A percentile compares a stretch with the other conserved stretches of the same genome.
phyloP scores from a whole-genome alignment of 2,797 vertebrate genomes.

The Pachyuromys duprasi region DNA sequence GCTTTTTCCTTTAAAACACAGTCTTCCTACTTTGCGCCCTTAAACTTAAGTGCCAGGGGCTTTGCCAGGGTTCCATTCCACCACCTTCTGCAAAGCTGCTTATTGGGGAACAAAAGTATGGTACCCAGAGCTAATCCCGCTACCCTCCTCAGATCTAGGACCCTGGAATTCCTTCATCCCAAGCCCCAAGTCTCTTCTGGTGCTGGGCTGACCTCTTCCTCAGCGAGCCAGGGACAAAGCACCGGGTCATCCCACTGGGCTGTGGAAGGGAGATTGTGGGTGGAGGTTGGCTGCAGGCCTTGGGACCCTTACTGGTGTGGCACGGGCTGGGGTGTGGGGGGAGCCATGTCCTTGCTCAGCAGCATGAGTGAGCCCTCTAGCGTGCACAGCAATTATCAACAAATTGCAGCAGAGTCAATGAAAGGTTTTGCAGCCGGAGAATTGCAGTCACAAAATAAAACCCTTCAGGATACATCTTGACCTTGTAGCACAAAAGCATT shows the following conservation, averaged over 20 bases:
- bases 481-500: too few relatives aligned
- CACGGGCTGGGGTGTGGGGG: too few relatives aligned
- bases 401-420: neutral
- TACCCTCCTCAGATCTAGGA: neutral
- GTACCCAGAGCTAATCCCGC: neutral
- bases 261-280: neutral
- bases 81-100: neutral
- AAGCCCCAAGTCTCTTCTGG: neutral
- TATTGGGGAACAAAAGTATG: neutral
- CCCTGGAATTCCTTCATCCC: neutral
- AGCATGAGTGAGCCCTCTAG: neutral
- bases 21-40: neutral
- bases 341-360: fast-evolving
- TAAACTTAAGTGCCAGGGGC: neutral
- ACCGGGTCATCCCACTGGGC: too few relatives aligned
- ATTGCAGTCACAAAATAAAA: neutral
- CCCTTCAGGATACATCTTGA: neutral
- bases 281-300: neutral
- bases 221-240: neutral
- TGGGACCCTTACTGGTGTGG: neutral
- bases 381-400: fast-evolving
- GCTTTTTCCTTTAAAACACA: neutral
- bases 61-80: neutral
- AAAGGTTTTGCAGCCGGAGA: neutral
- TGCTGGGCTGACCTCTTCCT: neutral